Evolutionary conservation across 2,888 invertebrate species (phyloP), one percentile per base, ranked within the genome.

Genomic region (Aporophyla lueneburgensis): DNA sequence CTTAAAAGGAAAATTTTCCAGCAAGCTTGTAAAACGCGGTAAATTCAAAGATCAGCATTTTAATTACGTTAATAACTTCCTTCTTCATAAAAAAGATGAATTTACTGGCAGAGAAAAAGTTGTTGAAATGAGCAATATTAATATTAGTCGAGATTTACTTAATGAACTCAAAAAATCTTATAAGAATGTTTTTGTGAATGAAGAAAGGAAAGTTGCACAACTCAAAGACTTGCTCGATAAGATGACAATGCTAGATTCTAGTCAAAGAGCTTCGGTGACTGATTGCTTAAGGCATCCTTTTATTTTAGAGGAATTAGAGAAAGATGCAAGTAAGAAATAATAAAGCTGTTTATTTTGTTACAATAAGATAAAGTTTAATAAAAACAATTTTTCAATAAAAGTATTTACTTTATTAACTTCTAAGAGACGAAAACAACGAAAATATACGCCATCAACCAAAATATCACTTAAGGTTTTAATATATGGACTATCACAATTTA

Each of bases 31-130:
- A 85, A 97, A 98, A 81, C 99, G 98, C 94, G 99, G 99, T 19
- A 98, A 98, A 90, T 99, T 99, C 94, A 98, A 98, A 94, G 99
- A 99, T 90, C 98, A 99, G 93, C 99, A 99, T 97, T 99, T 99
- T 93, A 99, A 99, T 95, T 97, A 97, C 85, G 99, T 98, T 92
- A 99, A 99, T 94, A 99, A 99, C 96, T 99, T 99, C 94, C 97
- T 99, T 74, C 99, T 99, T 92, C 99, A 99, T 92, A 99, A 99
- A 96, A 98, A 99, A 87, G 99, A 99, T 95, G 99, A 99, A 97
- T 98, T 99, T 81, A 99, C 99, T 9, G 99, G 99, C 92, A 97
- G 99, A 97, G 99, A 99, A 93, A 99, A 99, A 96, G 97, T 99
- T 81, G 98, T 99, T 70, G 98, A 99, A 84, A 97, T 99, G 97